Percentiles rank a stretch among this genome's conserved stretches.
These are phyloP conservation scores for Chrysolina oricalcia DNA, from an alignment of 2,888 invertebrate genomes.

Conservation along the genomic window DNA sequence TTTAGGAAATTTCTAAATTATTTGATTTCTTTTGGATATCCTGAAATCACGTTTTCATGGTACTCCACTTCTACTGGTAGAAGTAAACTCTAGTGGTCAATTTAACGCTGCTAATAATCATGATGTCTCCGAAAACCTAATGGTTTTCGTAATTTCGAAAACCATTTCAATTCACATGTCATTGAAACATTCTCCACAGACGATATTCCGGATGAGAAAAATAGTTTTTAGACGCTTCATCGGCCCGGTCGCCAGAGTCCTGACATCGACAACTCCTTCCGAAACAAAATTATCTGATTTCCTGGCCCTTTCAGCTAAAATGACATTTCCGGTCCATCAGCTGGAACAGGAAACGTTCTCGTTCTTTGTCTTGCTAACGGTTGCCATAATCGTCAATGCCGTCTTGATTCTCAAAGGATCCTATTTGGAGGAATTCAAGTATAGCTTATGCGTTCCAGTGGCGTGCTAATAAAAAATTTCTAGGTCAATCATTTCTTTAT, in stretches of 20 bases:
- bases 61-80: no score
- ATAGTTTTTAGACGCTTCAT: slow-evolving; percentile 11
- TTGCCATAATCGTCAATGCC: slow-evolving; percentile 55
- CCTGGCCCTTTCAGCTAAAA: slow-evolving; percentile 65
- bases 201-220: not conserved
- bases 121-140: not conserved
- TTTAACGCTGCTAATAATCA: no score
- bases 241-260: slow-evolving; percentile 36
- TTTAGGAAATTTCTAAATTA: no score
- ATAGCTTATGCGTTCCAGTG: slow-evolving; percentile 23
- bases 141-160: not conserved
- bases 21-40: no score
- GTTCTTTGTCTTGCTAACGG: slow-evolving; percentile 64
- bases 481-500: not conserved
- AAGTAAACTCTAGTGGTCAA: no score
- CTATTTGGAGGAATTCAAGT: slow-evolving; percentile 25
- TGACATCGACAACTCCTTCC: slow-evolving; percentile 57
- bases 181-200: not conserved
- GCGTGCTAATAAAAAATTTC: not conserved
- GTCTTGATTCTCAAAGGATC: slow-evolving; percentile 45
- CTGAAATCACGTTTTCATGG: no score
- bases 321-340: slow-evolving; percentile 68
- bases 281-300: slow-evolving; percentile 68
- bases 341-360: slow-evolving; percentile 65
- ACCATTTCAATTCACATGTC: not conserved